Conservation (phyloP, 2,797 vertebrate species). For the Pipistrellus pipistrellus region DNA sequence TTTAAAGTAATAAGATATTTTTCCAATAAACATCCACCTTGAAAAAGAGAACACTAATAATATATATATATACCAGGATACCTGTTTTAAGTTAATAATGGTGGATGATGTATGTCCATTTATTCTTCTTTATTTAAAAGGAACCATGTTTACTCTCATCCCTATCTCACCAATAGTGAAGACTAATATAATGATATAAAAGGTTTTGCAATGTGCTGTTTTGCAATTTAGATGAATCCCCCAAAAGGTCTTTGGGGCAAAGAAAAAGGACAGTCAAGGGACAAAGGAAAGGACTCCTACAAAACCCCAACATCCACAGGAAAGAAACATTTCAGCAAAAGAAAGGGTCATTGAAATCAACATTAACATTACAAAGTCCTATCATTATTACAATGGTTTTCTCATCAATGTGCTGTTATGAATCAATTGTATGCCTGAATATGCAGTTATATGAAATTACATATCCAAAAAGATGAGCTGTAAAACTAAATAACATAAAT, state of each 20-base stretch:
- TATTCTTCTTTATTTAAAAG: not conserved
- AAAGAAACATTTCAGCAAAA: conserved; percentile 7
- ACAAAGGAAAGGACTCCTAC: not conserved
- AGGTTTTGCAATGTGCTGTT: not conserved
- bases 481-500: not conserved
- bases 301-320: not conserved
- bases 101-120: not conserved
- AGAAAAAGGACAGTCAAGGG: not conserved
- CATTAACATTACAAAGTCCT: not conserved
- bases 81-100: not conserved
- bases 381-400: not conserved
- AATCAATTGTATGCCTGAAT: not conserved
- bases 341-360: not conserved
- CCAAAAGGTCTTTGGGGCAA: not conserved
- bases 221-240: not conserved
- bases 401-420: not conserved
- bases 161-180: not conserved
- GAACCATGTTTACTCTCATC: not conserved
- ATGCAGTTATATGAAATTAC: not conserved
- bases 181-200: not conserved
- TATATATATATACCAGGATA: not conserved
- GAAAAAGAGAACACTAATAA: not conserved
- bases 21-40: not conserved
- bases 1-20: not conserved
- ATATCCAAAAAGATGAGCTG: not conserved